A percentile compares a stretch with the other conserved stretches of the same genome.
phyloP scores from a whole-genome alignment of 2,888 invertebrate genomes.

The Cylindroiulus punctatus region DNA sequence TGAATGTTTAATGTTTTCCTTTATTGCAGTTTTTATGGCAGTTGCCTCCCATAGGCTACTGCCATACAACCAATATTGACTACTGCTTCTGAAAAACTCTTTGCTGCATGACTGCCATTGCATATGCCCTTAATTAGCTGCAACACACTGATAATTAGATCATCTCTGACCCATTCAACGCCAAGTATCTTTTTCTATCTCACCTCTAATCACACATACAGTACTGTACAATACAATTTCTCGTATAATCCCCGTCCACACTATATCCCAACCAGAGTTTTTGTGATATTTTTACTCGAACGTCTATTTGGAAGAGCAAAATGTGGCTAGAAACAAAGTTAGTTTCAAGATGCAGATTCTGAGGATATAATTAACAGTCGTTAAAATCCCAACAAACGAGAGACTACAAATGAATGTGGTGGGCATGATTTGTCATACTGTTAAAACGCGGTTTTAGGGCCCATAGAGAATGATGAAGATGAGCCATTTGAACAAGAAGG shows the following conservation, averaged over 20 bases:
- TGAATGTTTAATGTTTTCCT: slow-evolving; percentile 31
- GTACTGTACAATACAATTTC: no score
- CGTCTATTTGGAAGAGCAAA: no score
- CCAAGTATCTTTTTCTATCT: neutral
- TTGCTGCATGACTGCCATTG: slow-evolving; percentile 10
- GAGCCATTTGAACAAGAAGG: neutral
- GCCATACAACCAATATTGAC: neutral
- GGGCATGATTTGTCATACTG: neutral
- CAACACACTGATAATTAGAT: neutral
- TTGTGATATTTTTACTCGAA: no score
- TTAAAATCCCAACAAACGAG: neutral
- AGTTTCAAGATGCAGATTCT: no score
- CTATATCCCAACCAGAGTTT: no score
- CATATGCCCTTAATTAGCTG: slow-evolving; percentile 6
- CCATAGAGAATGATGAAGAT: slow-evolving; percentile 1
- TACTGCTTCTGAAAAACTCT: neutral
- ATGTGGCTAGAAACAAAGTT: no score
- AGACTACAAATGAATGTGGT: neutral
- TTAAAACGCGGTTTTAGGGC: neutral
- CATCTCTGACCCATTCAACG: neutral
- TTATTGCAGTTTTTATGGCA: slow-evolving; percentile 32
- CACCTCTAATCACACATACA: neutral
- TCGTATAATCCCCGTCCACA: no score
- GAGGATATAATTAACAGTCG: neutral
- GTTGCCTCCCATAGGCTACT: slow-evolving; percentile 9